Evolutionary conservation across 2,797 vertebrate species (phyloP), one percentile per base, ranked within the genome.

Genomic region (Dromococcyx pavoninus): DNA sequence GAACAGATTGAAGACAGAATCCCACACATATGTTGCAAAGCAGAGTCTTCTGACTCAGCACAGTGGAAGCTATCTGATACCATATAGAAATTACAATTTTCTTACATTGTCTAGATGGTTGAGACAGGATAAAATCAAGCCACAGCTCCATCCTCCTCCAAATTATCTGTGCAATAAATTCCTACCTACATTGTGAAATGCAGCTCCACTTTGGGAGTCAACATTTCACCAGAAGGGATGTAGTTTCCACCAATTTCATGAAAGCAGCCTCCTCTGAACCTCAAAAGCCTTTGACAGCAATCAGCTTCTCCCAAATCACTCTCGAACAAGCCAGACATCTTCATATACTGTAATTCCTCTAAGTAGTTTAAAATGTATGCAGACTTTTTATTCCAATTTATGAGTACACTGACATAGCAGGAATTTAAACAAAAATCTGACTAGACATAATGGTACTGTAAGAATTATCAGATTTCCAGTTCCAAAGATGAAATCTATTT

Each of bases 1-100:
- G 86, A 96, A 95, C 88, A 96, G 80, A 90, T 76, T 96, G 93
- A 93, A 93, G 90, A 91, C 74, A 89, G 89, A 94, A 91, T 89
- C 75, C 79, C 51, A 95, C 67, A 91, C 86, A 93, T 93, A 95
- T 93, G 90, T 88, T 61, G 60, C 64, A 84, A 56, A 76, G 88
- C 64, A 88, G 44, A 83, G 70, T 89, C 76, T 95, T 93, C 94
- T 93, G 92, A 96, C 86, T 96, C 93, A 96, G 94, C 94, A 95
- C 37, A 76, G 74, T 48, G 84, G 72, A 67, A 96, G 57, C 65
- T 86, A 81, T 78, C 62, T 73, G 48, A 70, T 62, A 85, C 15
- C 77, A 44, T 33, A 72, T 22, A 93, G 81, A 92, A 96, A 92
- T 87, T 19, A 74, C 33, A 64, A 67, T 91, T 90, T 94, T 91